Conservation (phyloP, 35 echinoderm and acorn worm genomes). For the Ptychodera flava region DNA sequence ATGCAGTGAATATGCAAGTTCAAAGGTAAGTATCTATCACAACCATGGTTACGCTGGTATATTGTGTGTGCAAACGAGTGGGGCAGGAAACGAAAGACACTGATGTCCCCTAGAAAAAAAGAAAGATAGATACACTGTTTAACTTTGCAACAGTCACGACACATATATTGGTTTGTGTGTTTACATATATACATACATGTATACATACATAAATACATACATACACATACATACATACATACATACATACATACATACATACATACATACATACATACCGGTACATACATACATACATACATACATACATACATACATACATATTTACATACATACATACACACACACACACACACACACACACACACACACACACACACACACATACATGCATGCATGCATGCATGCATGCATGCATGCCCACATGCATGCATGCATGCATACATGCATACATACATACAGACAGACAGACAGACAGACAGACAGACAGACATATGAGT, state of each 20-base stretch:
- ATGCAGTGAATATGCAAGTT: too few relatives aligned
- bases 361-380: background rate
- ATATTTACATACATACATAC: background rate
- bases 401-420: background rate
- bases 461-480: background rate
- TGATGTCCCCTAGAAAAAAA: too few relatives aligned
- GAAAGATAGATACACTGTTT: too few relatives aligned
- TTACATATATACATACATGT: background rate
- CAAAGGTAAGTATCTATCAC: too few relatives aligned
- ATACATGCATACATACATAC: background rate
- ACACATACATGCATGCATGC: background rate
- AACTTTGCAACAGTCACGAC: too few relatives aligned
- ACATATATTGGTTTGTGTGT: too few relatives aligned
- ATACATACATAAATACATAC: background rate
- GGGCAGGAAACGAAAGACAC: too few relatives aligned
- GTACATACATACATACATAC: background rate
- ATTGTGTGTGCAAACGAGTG: too few relatives aligned
- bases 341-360: background rate
- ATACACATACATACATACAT: background rate
- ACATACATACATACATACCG: background rate
- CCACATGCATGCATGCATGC: background rate
- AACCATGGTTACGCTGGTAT: too few relatives aligned
- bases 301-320: slow-evolving; percentile 2
- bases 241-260: background rate
- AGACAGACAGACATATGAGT: background rate